These are phyloP conservation scores for Eupeodes luniger DNA, from an alignment of 2,888 invertebrate species.

Conservation along the genomic window DNA sequence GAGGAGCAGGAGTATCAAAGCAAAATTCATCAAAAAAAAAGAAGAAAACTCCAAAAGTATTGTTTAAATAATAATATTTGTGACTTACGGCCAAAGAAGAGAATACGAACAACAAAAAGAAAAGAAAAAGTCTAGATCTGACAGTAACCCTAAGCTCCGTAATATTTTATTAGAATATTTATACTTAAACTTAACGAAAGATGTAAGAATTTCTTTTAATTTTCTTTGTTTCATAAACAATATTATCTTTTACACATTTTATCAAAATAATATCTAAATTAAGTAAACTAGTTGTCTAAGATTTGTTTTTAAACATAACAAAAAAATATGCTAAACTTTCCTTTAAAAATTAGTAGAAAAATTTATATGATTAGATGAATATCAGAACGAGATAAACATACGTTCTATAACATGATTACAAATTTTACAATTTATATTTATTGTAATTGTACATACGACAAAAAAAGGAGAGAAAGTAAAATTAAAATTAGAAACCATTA, in stretches of 20 bases:
- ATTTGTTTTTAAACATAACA: conserved; percentile 52
- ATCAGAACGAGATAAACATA: not conserved
- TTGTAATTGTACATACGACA: conserved; percentile 43
- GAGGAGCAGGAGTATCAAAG: not conserved
- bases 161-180: conserved; percentile 58
- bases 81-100: conserved; percentile 44
- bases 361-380: conserved; percentile 37
- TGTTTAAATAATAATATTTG: conserved; percentile 11
- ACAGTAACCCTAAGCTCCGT: conserved; percentile 47
- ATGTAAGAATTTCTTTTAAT: conserved; percentile 51
- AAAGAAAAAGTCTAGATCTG: conserved; percentile 40
- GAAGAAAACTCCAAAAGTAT: conserved; percentile 15
- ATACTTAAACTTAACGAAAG: conserved; percentile 49
- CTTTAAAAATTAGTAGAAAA: conserved; percentile 31
- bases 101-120: not conserved
- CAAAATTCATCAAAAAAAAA: conserved; percentile 9
- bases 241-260: conserved; percentile 53
- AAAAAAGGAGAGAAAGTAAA: conserved; percentile 44
- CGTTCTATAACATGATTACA: conserved; percentile 43
- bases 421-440: conserved; percentile 38
- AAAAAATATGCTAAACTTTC: conserved; percentile 11
- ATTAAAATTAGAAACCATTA: conserved; percentile 33
- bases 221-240: conserved; percentile 70
- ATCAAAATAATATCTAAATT: conserved; percentile 49
- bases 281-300: conserved; percentile 67